phyloP scores from a whole-genome alignment of 2,888 invertebrate species.

The Ophioninae sp. region DNA sequence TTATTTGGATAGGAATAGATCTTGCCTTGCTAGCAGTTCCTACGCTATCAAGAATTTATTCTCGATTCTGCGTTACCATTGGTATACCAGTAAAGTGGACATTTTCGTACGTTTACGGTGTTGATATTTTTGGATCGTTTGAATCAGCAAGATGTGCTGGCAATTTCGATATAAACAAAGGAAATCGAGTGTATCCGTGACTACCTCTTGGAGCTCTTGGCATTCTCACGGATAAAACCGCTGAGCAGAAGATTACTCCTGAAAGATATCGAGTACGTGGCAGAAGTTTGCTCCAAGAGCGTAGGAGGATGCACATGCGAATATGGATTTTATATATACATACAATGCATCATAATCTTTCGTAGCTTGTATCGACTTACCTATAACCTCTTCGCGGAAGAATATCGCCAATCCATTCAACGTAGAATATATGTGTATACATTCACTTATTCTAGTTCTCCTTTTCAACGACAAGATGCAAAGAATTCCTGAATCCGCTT shows the following conservation, averaged over 20 bases:
- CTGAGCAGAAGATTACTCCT: constrained; percentile 46
- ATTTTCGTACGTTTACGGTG: background rate
- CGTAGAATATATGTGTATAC: constrained; percentile 38
- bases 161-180: constrained; percentile 13
- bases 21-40: background rate
- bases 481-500: constrained; percentile 37
- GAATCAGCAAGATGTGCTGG: background rate
- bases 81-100: background rate
- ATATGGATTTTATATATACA: constrained; percentile 39
- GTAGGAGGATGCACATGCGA: constrained; percentile 1
- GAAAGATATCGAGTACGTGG: constrained; percentile 43
- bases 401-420: constrained; percentile 26
- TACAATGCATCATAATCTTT: constrained; percentile 49
- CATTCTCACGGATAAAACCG: constrained; percentile 62
- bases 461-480: constrained; percentile 25
- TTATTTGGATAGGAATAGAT: background rate
- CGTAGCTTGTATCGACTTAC: constrained; percentile 38
- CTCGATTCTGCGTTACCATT: background rate
- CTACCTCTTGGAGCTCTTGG: constrained; percentile 49
- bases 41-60: background rate
- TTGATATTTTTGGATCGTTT: constrained; percentile 1
- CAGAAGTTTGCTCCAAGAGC: constrained; percentile 30
- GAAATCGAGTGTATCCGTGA: constrained; percentile 40
- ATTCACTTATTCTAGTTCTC: constrained; percentile 36
- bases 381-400: constrained; percentile 29